Base-by-base conservation (phyloP, 2,888 invertebrate genomes). In the Acutogordius australiensis region DNA sequence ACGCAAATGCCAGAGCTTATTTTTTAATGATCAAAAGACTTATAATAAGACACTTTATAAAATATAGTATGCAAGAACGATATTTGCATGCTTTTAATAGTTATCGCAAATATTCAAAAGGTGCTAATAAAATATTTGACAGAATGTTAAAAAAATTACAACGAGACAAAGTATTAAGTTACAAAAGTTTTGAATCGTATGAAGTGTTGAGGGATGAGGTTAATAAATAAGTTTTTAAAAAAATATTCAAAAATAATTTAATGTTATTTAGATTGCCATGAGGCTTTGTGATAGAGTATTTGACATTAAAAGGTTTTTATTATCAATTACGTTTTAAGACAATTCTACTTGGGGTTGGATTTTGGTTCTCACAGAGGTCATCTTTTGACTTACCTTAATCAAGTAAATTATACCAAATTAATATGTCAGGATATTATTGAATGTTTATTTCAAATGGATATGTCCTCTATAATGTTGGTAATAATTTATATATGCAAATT, bases 61-160 rank as follows among this genome's bases (percentile, higher is more conserved):
- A n/a, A n/a, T n/a, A n/a, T n/a, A n/a, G n/a, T n/a, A n/a, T n/a
- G n/a, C n/a, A n/a, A n/a, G n/a, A n/a, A n/a, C n/a, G n/a, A n/a
- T n/a, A n/a, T n/a, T n/a, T n/a, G n/a, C n/a, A n/a, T n/a, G n/a
- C n/a, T n/a, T n/a, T n/a, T n/a, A n/a, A n/a, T n/a, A n/a, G n/a
- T n/a, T n/a, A n/a, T n/a, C n/a, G n/a, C n/a, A n/a, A n/a, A n/a
- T n/a, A n/a, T n/a, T n/a, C n/a, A n/a, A n/a, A n/a, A n/a, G n/a
- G n/a, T n/a, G 64, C 66, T 59, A 62, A 61, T 45, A 60, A 62
- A 45, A 58, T 65, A 65, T 63, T 66, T 67, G 62, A 64, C 62
- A 60, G 2, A 30, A n/a, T 27, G 28, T 2, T n/a, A 2, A 8
- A 58, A 18, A 23, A 2, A 2, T 28, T 58, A 27, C 58, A 58